Conservation (phyloP, 2,888 invertebrate genomes). For the Rotaria sp. region DNA sequence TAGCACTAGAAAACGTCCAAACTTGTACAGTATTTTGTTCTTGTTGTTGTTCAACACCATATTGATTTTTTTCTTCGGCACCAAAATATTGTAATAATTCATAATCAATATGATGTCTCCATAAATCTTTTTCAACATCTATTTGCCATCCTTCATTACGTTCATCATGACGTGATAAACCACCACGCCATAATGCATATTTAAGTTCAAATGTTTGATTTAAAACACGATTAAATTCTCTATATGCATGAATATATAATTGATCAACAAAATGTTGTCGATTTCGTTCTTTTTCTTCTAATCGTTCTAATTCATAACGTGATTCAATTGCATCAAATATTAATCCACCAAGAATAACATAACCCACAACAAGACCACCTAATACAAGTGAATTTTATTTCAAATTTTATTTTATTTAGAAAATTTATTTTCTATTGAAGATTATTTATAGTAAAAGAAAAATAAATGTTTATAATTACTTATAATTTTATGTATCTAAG, state of each 20-base stretch:
- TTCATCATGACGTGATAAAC: neutral
- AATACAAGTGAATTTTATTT: neutral
- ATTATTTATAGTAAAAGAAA: too few species aligned
- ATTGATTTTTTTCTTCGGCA: conserved; percentile 15
- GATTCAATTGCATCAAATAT: conserved; percentile 41
- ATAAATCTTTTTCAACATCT: conserved; percentile 9
- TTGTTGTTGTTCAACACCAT: neutral
- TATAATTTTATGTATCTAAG: too few species aligned
- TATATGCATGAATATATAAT: neutral
- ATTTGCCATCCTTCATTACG: conserved; percentile 13
- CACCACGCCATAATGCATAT: conserved; percentile 20
- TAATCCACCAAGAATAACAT: conserved; percentile 41
- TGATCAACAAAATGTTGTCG: conserved; percentile 37
- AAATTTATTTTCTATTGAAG: too few species aligned
- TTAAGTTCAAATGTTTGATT: conserved; percentile 31
- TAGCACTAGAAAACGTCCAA: conserved; percentile 39
- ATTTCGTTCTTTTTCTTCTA: conserved; percentile 36
- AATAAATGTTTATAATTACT: too few species aligned
- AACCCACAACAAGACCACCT: conserved; percentile 39
- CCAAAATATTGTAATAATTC: neutral
- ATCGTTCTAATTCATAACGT: conserved; percentile 38
- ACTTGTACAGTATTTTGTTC: conserved; percentile 25
- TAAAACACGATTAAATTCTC: conserved; percentile 25
- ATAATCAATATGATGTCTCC: neutral
- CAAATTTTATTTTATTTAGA: too few species aligned